phyloP scores from a whole-genome alignment of 2,888 invertebrate species.

The Platycnemis pennipes region DNA sequence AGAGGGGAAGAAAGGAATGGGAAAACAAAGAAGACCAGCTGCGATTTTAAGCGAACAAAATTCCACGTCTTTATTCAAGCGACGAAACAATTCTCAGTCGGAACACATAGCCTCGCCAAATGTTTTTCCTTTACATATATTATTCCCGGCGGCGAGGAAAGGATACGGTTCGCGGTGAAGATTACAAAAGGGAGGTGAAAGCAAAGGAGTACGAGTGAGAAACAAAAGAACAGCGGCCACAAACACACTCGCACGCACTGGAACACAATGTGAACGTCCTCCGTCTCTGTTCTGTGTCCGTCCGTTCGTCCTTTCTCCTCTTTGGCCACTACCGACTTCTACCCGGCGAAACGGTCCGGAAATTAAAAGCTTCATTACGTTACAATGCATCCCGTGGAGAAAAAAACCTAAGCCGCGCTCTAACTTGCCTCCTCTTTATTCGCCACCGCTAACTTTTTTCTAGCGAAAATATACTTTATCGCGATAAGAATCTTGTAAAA shows the following conservation, averaged over 20 bases:
- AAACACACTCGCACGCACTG: constrained; percentile 26
- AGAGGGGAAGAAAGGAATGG: neutral
- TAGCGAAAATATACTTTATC: constrained; percentile 47
- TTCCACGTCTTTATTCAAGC: constrained; percentile 67
- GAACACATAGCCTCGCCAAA: constrained; percentile 55
- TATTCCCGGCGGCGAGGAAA: constrained; percentile 51
- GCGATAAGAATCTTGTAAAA: constrained; percentile 64
- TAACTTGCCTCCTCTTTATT: neutral
- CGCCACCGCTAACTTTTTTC: neutral
- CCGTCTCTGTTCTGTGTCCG: neutral
- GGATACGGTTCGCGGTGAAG: constrained; percentile 65
- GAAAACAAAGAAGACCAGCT: neutral
- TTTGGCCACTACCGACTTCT: neutral
- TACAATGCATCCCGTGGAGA: neutral
- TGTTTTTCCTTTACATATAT: constrained; percentile 61
- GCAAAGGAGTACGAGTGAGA: constrained; percentile 10
- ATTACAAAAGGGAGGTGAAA: constrained; percentile 41
- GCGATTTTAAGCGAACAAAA: constrained; percentile 52
- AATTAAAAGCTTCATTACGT: constrained; percentile 67
- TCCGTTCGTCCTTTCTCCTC: neutral
- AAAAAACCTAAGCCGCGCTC: neutral
- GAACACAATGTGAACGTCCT: constrained; percentile 63
- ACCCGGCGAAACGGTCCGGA: neutral
- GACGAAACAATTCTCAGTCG: constrained; percentile 60
- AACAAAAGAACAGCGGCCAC: constrained; percentile 42